Evolutionary conservation across 2,113 vertebrate species (phyloP), one percentile per base, ranked within the genome.

Genomic region (Semnornis frantzii): DNA sequence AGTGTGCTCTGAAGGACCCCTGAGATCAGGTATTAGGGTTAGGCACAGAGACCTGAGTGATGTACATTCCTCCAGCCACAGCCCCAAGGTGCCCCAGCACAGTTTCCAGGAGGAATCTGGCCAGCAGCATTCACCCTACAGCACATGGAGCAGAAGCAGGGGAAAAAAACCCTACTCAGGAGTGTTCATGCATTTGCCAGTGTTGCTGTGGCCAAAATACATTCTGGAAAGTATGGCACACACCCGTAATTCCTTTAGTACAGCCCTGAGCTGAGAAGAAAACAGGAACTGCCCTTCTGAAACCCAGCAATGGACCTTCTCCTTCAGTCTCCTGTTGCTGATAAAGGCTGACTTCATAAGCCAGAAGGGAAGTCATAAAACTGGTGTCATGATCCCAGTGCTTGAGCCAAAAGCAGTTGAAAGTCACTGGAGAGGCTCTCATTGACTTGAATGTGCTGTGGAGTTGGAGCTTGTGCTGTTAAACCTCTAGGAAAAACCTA

Each of bases 201-300:
- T 3, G 2, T 23, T 80, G 37, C 69, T 60, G 70, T 12, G 69
- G 90, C 83, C 90, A 69, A 69, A 78, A 15, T 10, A 42, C 10
- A 37, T 74, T 79, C 69, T 23, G 73, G 83, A 68, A 64, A 92
- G 42, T 44, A 19, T 23, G 77, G 73, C 3, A 12, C 31, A 39
- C 3, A 2, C 48, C 54, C 1, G 0, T 21, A 52, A 76, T 44
- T 87, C 44, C 31, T 92, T 79, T 48, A 62, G 46, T 63, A 62
- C 25, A 70, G 62, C 59, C 50, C 71, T 2, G 1, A 55, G 48
- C 28, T 59, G 76, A 54, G 39, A 64, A 46, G 64, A 57, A 68
- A 92, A 74, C 79, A 87, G 85, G 87, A 94, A 24, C 69, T 83
- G 75, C 72, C 72, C 75, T 82, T 66, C 75, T 90, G 75, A 77